Percentiles rank a stretch among this genome's conserved stretches.
These are phyloP conservation scores for Stichopus horrens DNA, from an alignment of 53 echinoderm and acorn worm genomes.

Conservation along the genomic window DNA sequence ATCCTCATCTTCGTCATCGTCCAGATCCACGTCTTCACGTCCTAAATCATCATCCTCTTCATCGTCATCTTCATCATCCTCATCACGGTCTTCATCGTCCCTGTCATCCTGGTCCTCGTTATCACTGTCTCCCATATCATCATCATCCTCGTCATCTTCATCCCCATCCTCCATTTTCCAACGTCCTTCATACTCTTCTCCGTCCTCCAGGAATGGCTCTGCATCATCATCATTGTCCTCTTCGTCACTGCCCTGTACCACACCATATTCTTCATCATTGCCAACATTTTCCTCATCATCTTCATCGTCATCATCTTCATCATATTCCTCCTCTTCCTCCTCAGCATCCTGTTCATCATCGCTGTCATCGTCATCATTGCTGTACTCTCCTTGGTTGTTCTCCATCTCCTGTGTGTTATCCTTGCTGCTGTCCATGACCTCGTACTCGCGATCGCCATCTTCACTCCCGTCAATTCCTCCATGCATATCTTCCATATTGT, in stretches of 20 bases:
- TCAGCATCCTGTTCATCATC: conserved; percentile 30
- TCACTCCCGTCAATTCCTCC: not conserved
- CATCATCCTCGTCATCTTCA: conserved; percentile 17
- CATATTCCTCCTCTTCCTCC: conserved; percentile 12
- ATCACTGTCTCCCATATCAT: not conserved
- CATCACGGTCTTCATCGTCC: not conserved
- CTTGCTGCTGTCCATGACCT: not conserved
- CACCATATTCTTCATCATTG: conserved; percentile 31
- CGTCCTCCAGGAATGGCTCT: conserved; percentile 34
- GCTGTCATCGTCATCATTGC: not conserved
- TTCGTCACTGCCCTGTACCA: conserved; percentile 8
- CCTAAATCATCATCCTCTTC: not conserved
- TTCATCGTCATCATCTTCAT: conserved; percentile 34
- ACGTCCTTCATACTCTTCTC: conserved; percentile 34
- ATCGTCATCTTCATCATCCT: conserved; percentile 7
- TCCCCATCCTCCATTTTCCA: not conserved
- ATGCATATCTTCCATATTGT: not conserved
- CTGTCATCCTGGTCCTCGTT: not conserved
- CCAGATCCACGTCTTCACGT: not conserved
- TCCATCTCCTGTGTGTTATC: not conserved
- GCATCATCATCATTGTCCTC: conserved; percentile 52
- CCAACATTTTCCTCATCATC: conserved; percentile 34
- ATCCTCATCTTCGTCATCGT: not conserved
- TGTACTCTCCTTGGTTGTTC: not conserved
- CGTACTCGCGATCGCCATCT: conserved; percentile 24